Evolutionary conservation across 2,797 vertebrate genomes (phyloP).

Genomic region (Lagorchestes hirsutus): DNA sequence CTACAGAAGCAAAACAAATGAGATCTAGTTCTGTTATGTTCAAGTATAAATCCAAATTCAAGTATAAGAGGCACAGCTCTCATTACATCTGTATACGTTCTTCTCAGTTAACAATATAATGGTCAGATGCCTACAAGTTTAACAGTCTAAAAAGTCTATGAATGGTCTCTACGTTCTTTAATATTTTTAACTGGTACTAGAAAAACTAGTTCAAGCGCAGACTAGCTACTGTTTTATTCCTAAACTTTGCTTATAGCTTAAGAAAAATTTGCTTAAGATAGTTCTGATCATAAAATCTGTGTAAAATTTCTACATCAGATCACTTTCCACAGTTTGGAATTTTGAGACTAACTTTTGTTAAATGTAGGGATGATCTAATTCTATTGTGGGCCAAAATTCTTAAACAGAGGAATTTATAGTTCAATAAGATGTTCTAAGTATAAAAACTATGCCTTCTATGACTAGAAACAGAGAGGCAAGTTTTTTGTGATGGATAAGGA

Average conservation of each 20-base stretch:
- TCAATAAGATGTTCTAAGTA: constrained; percentile 4
- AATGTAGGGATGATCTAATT: neutral
- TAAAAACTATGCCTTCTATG: neutral
- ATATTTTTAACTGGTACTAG: too few species aligned
- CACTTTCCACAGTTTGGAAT: neutral
- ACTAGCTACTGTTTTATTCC: neutral
- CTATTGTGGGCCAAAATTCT: neutral
- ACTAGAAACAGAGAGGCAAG: neutral
- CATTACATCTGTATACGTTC: neutral
- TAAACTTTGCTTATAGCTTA: neutral
- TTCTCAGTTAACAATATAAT: neutral
- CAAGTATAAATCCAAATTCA: neutral
- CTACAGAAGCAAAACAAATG: neutral
- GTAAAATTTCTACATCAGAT: neutral
- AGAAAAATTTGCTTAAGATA: neutral
- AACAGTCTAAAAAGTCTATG: neutral
- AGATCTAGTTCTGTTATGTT: neutral
- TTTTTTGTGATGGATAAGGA: neutral
- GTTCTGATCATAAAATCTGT: neutral
- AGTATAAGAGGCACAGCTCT: neutral
- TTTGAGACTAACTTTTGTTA: constrained; percentile 7
- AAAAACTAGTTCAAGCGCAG: neutral
- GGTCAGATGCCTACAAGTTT: neutral
- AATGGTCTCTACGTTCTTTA: neutral
- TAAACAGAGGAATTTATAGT: neutral